Conservation (phyloP, 2,797 vertebrate species). For the Hipposideros larvatus region DNA sequence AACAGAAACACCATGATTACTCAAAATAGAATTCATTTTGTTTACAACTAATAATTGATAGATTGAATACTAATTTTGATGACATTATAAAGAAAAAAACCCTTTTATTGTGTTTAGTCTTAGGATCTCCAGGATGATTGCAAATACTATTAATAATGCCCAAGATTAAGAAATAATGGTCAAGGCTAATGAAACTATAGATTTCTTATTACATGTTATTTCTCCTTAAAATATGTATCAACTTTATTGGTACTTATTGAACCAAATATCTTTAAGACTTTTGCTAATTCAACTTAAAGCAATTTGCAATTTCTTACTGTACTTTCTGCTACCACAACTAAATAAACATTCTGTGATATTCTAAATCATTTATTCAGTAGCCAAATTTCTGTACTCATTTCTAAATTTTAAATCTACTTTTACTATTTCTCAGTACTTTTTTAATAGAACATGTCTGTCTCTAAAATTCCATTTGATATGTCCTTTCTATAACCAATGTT, state of each 20-base stretch:
- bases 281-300: constrained; percentile 36
- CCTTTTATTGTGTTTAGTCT: not conserved
- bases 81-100: constrained; percentile 31
- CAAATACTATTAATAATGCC: not conserved
- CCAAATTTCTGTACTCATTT: not conserved
- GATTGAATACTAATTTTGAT: constrained; percentile 23
- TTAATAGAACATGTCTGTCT: not conserved
- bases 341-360: not conserved
- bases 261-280: constrained; percentile 56
- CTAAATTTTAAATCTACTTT: constrained; percentile 4
- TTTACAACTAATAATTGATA: constrained; percentile 26
- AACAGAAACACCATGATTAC: not conserved
- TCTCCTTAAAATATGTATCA: constrained; percentile 47
- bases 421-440: not conserved
- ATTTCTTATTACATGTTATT: constrained; percentile 33
- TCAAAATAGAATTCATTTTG: constrained; percentile 41
- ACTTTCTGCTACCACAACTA: not conserved
- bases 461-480: not conserved
- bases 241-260: constrained; percentile 64
- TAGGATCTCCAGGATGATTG: not conserved
- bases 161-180: constrained; percentile 56
- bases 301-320: constrained; percentile 31
- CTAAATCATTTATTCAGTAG: not conserved
- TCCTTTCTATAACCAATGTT: not conserved
- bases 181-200: constrained; percentile 50